phyloP scores from a whole-genome alignment of 2,888 invertebrate genomes.

The Agrotis segetum region DNA sequence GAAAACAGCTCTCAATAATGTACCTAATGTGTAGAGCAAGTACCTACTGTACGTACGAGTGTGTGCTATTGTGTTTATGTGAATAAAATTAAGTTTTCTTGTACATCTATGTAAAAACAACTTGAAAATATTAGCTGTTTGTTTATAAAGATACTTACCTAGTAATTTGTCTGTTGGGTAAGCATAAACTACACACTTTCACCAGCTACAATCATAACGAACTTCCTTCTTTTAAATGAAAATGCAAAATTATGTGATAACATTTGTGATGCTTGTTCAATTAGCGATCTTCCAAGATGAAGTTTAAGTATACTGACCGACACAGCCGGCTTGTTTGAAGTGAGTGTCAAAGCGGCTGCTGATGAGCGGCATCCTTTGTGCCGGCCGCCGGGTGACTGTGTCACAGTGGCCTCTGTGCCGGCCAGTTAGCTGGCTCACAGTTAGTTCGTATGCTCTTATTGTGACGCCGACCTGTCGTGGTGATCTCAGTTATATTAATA shows the following conservation, averaged over 20 bases:
- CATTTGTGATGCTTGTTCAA: background rate
- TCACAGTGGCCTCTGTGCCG: background rate
- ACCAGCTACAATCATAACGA: too few relatives aligned
- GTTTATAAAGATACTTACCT: too few relatives aligned
- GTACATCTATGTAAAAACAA: too few relatives aligned
- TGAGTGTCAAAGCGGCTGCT: slow-evolving; percentile 5
- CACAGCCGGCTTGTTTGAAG: slow-evolving; percentile 1
- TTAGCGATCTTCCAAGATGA: background rate
- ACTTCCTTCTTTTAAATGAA: too few relatives aligned
- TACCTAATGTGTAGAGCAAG: background rate
- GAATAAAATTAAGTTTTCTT: too few relatives aligned
- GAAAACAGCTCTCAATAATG: background rate
- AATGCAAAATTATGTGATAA: too few relatives aligned
- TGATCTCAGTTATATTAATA: slow-evolving; percentile 15
- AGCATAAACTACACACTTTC: too few relatives aligned
- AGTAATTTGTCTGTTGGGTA: too few relatives aligned
- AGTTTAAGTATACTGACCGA: background rate
- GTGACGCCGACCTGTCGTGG: background rate
- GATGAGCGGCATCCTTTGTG: background rate
- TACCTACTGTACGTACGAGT: background rate
- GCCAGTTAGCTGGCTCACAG: background rate
- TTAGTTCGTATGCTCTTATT: background rate
- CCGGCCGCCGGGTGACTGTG: background rate
- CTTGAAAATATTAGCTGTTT: too few relatives aligned
- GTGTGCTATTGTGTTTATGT: background rate